Evolutionary conservation across 2,797 vertebrate genomes (phyloP), one percentile per base, ranked within the genome.

Genomic region (Xyrichtys novacula): DNA sequence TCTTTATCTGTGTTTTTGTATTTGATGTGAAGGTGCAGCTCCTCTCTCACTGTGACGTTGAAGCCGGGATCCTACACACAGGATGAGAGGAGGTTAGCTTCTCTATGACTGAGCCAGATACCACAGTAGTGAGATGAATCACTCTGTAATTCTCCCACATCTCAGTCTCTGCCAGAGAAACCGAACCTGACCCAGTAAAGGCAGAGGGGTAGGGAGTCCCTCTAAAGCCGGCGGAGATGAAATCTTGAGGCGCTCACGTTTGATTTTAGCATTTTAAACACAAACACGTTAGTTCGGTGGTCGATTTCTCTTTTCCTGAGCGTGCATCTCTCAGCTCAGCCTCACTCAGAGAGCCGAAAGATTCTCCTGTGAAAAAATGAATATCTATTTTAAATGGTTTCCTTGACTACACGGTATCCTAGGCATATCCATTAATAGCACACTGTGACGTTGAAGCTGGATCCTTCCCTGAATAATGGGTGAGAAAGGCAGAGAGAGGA

Each of bases 381-480:
- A 71, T 39, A 56, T 75, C 74, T 74, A 74, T 85, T 78, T 88
- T 74, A 81, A 82, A 84, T 84, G 80, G 87, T 91, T 88, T 90
- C 86, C 88, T 91, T 91, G 89, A 84, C 88, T 77, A 92, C 90
- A 68, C 42, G 70, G 83, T 71, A 90, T 89, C 87, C 88, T 89
- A 68, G 61, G 65, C 80, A 74, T 23, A 76, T 88, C 85, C 86
- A 87, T 85, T 88, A 84, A 88, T 91, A 90, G 91, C 76, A 76
- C 85, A 76, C 53, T 72, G 76, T 88, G 88, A 90, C 82, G 84
- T 73, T 77, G 70, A 65, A 62, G 52, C 73, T 71, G 68, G 67
- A 83, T 84, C 58, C 72, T 78, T 77, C 65, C 39, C 63, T 77
- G 65, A 69, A 77, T 62, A 81, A 71, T 58, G 57, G 63, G 50